Conservation (phyloP, 1,140 invertebrate genomes). For the Odontomachus brunneus region DNA sequence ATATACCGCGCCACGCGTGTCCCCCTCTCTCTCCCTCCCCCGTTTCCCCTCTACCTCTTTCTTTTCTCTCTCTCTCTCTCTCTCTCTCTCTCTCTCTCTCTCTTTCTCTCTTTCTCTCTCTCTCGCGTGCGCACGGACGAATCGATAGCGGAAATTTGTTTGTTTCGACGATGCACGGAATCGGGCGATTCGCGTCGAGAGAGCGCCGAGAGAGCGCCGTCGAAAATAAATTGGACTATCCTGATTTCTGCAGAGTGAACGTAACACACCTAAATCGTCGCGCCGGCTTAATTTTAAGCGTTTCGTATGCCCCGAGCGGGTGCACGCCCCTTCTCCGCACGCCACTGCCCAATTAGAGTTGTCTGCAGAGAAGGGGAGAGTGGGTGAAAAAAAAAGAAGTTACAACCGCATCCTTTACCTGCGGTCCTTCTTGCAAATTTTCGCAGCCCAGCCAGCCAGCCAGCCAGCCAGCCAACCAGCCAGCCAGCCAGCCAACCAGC, state of each 20-base stretch:
- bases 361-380: constrained; percentile 32
- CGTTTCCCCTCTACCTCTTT: neutral
- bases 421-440: constrained; percentile 62
- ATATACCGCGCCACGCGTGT: neutral
- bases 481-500: constrained; percentile 43
- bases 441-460: constrained; percentile 33
- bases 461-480: neutral
- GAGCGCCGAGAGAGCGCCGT: too few species aligned
- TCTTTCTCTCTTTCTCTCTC: neutral
- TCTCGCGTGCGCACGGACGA: neutral
- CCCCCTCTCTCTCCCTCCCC: neutral
- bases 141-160: constrained; percentile 51
- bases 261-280: constrained; percentile 51
- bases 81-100: neutral
- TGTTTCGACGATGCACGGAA: constrained; percentile 23
- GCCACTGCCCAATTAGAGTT: constrained; percentile 64
- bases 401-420: constrained; percentile 49
- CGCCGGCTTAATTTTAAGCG: constrained; percentile 55
- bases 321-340: constrained; percentile 33
- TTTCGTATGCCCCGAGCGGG: constrained; percentile 56
- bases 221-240: constrained; percentile 42
- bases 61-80: neutral
- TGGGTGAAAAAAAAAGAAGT: constrained; percentile 33
- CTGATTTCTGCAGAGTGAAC: constrained; percentile 48
- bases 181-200: neutral